These are phyloP conservation scores for Watsonalla cultraria DNA, from an alignment of 2,888 invertebrate genomes.

Conservation along the genomic window DNA sequence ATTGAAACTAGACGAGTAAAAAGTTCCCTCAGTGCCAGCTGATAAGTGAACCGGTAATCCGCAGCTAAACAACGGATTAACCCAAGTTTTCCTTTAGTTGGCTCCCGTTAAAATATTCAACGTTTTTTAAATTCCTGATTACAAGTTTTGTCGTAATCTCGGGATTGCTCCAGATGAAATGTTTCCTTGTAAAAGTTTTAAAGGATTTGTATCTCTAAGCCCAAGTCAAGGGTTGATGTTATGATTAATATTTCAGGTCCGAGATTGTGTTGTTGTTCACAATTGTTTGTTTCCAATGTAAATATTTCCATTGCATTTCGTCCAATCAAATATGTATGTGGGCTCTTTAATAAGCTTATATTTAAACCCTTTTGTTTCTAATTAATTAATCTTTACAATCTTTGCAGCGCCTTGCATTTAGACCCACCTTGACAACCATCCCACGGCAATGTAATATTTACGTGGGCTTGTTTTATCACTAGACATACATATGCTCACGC, in stretches of 20 bases:
- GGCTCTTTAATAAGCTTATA: not conserved
- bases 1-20: slow-evolving; percentile 69
- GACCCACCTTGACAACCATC: too few species aligned
- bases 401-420: too few species aligned
- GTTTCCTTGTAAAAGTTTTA: slow-evolving; percentile 36
- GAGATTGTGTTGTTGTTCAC: not conserved
- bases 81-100: slow-evolving; percentile 20
- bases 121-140: slow-evolving; percentile 51
- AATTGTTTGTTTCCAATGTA: not conserved
- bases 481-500: too few species aligned
- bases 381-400: too few species aligned
- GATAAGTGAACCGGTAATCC: slow-evolving; percentile 59
- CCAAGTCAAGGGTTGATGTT: slow-evolving; percentile 25
- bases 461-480: too few species aligned
- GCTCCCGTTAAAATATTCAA: slow-evolving; percentile 46
- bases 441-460: too few species aligned
- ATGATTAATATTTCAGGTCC: slow-evolving; percentile 11
- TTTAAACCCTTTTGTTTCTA: not conserved
- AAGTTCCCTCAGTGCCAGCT: slow-evolving; percentile 44
- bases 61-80: slow-evolving; percentile 61
- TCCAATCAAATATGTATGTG: not conserved
- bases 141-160: slow-evolving; percentile 59
- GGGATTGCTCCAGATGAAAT: slow-evolving; percentile 48
- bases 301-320: not conserved
- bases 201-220: slow-evolving; percentile 31